Evolutionary conservation across 2,797 vertebrate species (phyloP).

Genomic region (Mormyrus proboscirostris): DNA sequence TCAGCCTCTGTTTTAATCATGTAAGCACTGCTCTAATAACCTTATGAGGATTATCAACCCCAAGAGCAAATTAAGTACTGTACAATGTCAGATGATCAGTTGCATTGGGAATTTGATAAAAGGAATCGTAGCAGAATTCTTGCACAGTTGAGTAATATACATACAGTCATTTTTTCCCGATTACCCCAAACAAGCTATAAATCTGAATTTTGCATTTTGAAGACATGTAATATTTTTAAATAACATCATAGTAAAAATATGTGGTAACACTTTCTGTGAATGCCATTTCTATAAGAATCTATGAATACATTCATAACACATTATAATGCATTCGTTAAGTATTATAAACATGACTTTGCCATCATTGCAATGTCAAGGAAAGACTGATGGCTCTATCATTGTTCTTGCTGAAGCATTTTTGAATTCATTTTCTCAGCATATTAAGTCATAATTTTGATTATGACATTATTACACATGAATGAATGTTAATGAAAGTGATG

Average conservation of each 20-base stretch:
- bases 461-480: not conserved
- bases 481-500: not conserved
- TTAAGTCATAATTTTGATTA: not conserved
- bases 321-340: not conserved
- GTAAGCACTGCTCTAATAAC: conserved; percentile 44
- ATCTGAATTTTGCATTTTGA: not conserved
- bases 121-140: conserved; percentile 46
- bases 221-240: not conserved
- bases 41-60: conserved; percentile 62
- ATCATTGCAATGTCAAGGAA: not conserved
- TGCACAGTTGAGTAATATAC: conserved; percentile 19
- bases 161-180: not conserved
- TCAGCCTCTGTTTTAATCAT: conserved; percentile 33
- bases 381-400: not conserved
- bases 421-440: not conserved
- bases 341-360: not conserved
- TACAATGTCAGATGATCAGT: conserved; percentile 54
- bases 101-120: conserved; percentile 56
- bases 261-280: not conserved
- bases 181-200: not conserved
- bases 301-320: not conserved
- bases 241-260: not conserved
- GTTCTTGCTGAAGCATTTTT: not conserved
- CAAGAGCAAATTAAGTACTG: conserved; percentile 58
- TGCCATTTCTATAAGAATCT: not conserved